Conservation (phyloP, 30 jellyfish, hydroid and myxozoan species). For the Aurelia sp. region DNA sequence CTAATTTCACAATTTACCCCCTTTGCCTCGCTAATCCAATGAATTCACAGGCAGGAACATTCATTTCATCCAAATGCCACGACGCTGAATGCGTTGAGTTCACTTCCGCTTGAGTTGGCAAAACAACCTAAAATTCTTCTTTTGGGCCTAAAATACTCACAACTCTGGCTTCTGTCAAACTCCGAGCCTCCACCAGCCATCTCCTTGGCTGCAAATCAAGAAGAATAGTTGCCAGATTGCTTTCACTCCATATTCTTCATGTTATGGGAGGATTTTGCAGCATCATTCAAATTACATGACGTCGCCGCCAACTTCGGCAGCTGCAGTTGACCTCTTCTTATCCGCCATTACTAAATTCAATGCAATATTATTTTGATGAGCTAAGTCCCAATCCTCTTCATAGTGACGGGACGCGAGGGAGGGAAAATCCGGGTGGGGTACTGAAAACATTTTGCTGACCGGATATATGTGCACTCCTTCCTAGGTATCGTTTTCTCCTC, state of each 20-base stretch:
- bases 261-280: too few species aligned
- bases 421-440: too few species aligned
- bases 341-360: conserved; percentile 65
- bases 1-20: too few species aligned
- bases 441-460: too few species aligned
- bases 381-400: too few species aligned
- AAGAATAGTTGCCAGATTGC: neutral
- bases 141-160: conserved; percentile 14
- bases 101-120: neutral
- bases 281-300: neutral
- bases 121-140: neutral
- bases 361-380: neutral
- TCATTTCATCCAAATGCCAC: too few species aligned
- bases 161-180: conserved; percentile 37
- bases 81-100: too few species aligned
- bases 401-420: too few species aligned
- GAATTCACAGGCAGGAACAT: too few species aligned
- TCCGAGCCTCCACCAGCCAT: conserved; percentile 51
- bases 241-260: neutral
- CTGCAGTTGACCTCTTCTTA: conserved; percentile 17
- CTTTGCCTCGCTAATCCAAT: too few species aligned
- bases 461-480: too few species aligned
- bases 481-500: too few species aligned
- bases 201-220: neutral
- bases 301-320: conserved; percentile 33